Evolutionary conservation across 2,113 vertebrate genomes (phyloP).

Genomic region (Podarcis raffonei): DNA sequence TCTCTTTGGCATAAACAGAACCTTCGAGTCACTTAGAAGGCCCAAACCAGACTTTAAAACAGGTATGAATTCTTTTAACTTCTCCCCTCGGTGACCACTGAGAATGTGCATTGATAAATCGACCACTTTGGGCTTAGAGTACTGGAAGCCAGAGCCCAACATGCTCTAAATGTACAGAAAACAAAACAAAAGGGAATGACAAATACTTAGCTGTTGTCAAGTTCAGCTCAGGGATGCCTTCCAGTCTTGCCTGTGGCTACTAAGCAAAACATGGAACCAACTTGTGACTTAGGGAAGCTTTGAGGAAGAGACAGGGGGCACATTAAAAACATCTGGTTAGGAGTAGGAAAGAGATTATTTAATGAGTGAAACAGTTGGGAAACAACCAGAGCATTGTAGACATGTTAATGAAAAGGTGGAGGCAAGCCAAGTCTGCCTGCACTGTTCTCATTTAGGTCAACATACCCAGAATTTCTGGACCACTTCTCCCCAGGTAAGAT

Average conservation of each 20-base stretch:
- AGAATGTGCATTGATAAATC: background rate
- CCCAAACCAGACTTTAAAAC: too few species aligned
- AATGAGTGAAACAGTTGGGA: too few species aligned
- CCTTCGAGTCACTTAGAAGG: too few species aligned
- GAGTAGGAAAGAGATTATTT: too few species aligned
- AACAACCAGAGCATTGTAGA: background rate
- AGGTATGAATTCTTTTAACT: background rate
- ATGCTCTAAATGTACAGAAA: constrained; percentile 24
- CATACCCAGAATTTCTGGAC: too few species aligned
- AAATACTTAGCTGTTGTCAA: constrained; percentile 45
- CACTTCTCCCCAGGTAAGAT: background rate
- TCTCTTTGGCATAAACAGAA: background rate
- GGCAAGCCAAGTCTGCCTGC: background rate
- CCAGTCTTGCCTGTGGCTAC: constrained; percentile 32
- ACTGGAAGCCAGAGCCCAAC: background rate
- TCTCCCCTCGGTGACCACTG: background rate
- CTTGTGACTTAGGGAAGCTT: background rate
- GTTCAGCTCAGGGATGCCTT: constrained; percentile 25
- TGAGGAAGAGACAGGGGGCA: background rate
- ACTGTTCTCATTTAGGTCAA: background rate
- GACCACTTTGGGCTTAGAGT: constrained; percentile 24
- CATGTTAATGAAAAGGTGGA: background rate
- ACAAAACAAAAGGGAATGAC: constrained; percentile 21
- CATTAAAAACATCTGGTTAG: too few species aligned
- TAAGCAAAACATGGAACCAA: constrained; percentile 4